Percentiles rank a stretch among this genome's conserved stretches.
These are phyloP conservation scores for Nixonia krombeini DNA, from an alignment of 1,140 invertebrate genomes.

Conservation along the genomic window DNA sequence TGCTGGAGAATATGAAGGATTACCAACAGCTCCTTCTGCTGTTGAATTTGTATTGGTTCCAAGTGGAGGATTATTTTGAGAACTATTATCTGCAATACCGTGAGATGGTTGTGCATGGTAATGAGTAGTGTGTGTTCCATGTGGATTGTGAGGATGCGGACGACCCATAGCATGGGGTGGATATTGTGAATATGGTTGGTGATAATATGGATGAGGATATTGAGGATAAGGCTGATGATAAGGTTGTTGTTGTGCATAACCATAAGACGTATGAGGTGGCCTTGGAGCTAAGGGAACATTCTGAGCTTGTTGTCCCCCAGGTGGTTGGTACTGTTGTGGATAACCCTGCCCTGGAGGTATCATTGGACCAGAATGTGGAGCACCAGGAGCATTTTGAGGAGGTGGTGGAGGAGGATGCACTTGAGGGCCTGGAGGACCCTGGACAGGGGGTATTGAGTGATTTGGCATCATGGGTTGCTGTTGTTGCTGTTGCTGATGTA, in stretches of 20 bases:
- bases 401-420: slow-evolving; percentile 56
- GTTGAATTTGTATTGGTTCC: slow-evolving; percentile 36
- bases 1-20: slow-evolving; percentile 56
- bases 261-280: slow-evolving; percentile 75
- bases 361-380: slow-evolving; percentile 66
- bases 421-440: slow-evolving; percentile 51
- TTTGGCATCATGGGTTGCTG: slow-evolving; percentile 61
- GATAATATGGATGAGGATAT: slow-evolving; percentile 76
- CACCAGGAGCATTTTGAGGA: slow-evolving; percentile 50
- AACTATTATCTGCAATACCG: slow-evolving; percentile 52
- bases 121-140: slow-evolving; percentile 59
- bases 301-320: slow-evolving; percentile 67
- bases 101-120: slow-evolving; percentile 69
- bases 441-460: slow-evolving; percentile 62
- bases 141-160: slow-evolving; percentile 68
- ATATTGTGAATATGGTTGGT: slow-evolving; percentile 76
- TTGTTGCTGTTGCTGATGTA: slow-evolving; percentile 50
- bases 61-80: slow-evolving; percentile 40
- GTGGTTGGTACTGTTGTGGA: slow-evolving; percentile 58
- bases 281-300: slow-evolving; percentile 71
- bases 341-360: slow-evolving; percentile 72
- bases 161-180: slow-evolving; percentile 70
- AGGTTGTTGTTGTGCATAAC: slow-evolving; percentile 76
- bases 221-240: slow-evolving; percentile 76
- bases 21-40: slow-evolving; percentile 51